Conservation (phyloP, 2,113 vertebrate genomes). For the Nothocercus nigrocapillus region DNA sequence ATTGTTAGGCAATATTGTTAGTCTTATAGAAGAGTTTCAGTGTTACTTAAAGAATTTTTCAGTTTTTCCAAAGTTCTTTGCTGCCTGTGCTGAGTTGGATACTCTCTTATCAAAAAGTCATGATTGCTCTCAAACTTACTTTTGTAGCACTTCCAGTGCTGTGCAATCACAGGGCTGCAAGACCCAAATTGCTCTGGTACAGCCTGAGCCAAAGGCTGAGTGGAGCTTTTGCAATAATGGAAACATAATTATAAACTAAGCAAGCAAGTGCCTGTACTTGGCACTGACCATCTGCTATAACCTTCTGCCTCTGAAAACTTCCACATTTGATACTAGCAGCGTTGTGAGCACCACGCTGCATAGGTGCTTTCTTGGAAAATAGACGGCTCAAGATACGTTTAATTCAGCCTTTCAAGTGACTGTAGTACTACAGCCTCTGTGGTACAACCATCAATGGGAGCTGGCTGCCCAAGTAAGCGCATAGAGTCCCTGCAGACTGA, state of each 20-base stretch:
- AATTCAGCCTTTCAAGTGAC: not conserved
- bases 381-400: not conserved
- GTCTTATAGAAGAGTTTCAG: not conserved
- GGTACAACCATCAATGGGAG: fast-evolving
- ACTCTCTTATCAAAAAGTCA: not conserved
- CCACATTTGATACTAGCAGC: no score
- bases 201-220: not conserved
- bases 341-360: fast-evolving
- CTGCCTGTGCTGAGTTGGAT: not conserved
- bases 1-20: not conserved
- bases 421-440: fast-evolving
- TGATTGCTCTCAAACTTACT: not conserved
- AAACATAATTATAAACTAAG: not conserved
- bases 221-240: not conserved
- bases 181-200: not conserved
- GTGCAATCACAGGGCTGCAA: not conserved
- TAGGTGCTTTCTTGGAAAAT: not conserved
- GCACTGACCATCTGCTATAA: not conserved
- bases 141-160: not conserved
- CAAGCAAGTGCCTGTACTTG: not conserved
- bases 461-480: not conserved
- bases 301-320: not conserved
- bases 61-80: not conserved
- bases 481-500: not conserved
- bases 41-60: not conserved